Evolutionary conservation across 2,797 vertebrate genomes (phyloP), one percentile per base, ranked within the genome.

Genomic region (Neostethus bicornis): DNA sequence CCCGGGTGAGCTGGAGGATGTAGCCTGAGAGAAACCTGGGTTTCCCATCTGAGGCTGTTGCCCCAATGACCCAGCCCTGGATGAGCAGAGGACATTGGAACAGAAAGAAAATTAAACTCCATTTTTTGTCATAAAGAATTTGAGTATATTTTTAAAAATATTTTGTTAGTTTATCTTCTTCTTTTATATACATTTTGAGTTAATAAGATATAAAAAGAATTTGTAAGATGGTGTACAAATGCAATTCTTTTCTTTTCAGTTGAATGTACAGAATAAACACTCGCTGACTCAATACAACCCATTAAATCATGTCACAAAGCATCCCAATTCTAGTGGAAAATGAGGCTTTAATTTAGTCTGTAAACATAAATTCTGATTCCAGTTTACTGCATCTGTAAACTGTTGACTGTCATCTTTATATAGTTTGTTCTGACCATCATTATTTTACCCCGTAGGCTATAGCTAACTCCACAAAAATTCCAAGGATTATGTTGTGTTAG

Each of bases 401-500:
- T 28, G 39, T 51, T 42, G 29, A 50, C n/a, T 19, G 3, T 9
- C 43, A 35, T 51, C 48, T 51, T 42, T 51, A n/a, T 24, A 45
- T 61, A 12, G 10, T 31, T 44, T 23, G 23, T 49, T 44, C 31
- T 29, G 58, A 17, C 39, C 23, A n/a, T 44, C 39, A 35, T 48
- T 35, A 51, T 45, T 35, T 26, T 61, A 45, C n/a, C 34, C 3
- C 0, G 10, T 32, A n/a, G 11, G 24, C 41, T 10, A 39, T 38
- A 4, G 19, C 61, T 44, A 60, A 39, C 39, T 51, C 1, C 17
- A 24, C 28, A 43, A 51, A 61, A 51, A 38, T 4, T 29, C 35
- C 41, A 52, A 31, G 43, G 43, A 29, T 49, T 7, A 14, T 29
- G 49, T 52, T 52, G 41, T 17, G 58, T 52, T 52, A 31, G 52